Evolutionary conservation across 2,113 vertebrate genomes (phyloP), one percentile per base, ranked within the genome.

Genomic region (Gopherus flavomarginatus): DNA sequence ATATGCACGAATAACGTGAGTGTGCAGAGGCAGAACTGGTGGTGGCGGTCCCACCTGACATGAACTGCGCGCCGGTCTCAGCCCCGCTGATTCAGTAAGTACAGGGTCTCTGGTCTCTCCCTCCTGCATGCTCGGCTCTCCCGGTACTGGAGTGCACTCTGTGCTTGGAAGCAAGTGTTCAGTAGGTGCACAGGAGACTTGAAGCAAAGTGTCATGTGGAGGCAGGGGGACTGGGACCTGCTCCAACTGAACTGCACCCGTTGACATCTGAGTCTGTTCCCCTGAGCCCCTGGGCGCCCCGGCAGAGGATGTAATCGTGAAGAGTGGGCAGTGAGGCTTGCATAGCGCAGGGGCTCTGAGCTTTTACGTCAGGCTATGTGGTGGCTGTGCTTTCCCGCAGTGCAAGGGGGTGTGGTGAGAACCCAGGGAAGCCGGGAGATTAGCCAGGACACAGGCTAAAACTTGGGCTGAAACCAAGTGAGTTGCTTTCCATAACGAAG

Each of bases 61-160:
- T 80, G 90, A 53, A 35, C 57, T 59, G 57, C 5, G 11, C 0
- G 10, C 72, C 16, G 86, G 89, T 72, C 87, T 94, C 90, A 42
- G 2, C 72, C 92, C 88, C 24, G 7, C 7, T 17, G 31, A 65
- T 35, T 13, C 14, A 17, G 62, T 65, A 8, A 17, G 31, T 35
- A 59, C 0, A 1, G 87, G 83, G 92, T 90, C 83, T 94, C 79
- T 29, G 50, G 54, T 91, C 81, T 94, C 90, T 89, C 81, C 93
- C 57, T 85, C 83, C 75, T 88, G 95, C 91, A 59, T 94, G 94
- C 81, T 83, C 62, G 53, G 59, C 87, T 81, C 85, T 93, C 78
- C 31, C 42, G 75, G 53, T 87, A 3, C 88, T 93, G 81, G 42
- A 27, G 24, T 44, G 52, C 12, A 38, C 49, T 12, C 49, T 22